These are phyloP conservation scores for Hoplias malabaricus DNA, from an alignment of 2,113 vertebrate genomes.

Conservation along the genomic window DNA sequence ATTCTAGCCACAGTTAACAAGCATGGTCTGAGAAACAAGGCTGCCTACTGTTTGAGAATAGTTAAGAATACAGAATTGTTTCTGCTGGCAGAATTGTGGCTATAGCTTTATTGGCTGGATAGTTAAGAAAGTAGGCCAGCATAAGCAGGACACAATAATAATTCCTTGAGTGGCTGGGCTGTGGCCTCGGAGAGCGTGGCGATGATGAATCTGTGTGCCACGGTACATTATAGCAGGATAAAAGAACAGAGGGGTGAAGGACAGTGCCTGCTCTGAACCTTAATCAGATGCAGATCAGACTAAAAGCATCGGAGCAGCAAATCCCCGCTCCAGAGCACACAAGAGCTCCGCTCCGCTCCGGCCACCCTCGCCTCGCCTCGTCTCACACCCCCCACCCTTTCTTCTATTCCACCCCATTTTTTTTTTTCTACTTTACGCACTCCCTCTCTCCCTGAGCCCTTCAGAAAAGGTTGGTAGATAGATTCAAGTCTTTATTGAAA, in stretches of 20 bases:
- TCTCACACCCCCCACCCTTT: conserved; percentile 63
- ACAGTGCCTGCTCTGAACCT: conserved; percentile 81
- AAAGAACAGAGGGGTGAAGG: conserved; percentile 86
- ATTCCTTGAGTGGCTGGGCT: conserved; percentile 70
- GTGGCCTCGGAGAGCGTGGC: conserved; percentile 72
- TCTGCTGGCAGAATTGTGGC: conserved; percentile 37
- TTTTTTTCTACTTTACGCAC: conserved; percentile 54
- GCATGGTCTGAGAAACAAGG: conserved; percentile 12
- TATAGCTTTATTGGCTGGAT: conserved; percentile 49
- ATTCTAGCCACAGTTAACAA: conserved; percentile 4
- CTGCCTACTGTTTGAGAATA: conserved; percentile 22
- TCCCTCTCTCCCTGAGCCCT: conserved; percentile 62
- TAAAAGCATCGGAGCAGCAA: conserved; percentile 90
- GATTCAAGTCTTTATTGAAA: conserved; percentile 99
- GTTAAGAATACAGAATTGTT: conserved; percentile 21
- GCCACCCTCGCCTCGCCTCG: conserved; percentile 71
- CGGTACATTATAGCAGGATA: conserved; percentile 61
- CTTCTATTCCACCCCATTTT: conserved; percentile 57
- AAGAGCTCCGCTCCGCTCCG: conserved; percentile 50
- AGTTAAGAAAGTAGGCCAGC: conserved; percentile 62
- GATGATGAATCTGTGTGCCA: conserved; percentile 60
- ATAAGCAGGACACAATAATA: conserved; percentile 66
- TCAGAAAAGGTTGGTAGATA: conserved; percentile 84
- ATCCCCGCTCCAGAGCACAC: conserved; percentile 77
- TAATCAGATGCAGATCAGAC: conserved; percentile 92